Percentiles rank a stretch among this genome's conserved stretches.
These are phyloP conservation scores for Tipula lateralis DNA, from an alignment of 2,888 invertebrate species.

Conservation along the genomic window DNA sequence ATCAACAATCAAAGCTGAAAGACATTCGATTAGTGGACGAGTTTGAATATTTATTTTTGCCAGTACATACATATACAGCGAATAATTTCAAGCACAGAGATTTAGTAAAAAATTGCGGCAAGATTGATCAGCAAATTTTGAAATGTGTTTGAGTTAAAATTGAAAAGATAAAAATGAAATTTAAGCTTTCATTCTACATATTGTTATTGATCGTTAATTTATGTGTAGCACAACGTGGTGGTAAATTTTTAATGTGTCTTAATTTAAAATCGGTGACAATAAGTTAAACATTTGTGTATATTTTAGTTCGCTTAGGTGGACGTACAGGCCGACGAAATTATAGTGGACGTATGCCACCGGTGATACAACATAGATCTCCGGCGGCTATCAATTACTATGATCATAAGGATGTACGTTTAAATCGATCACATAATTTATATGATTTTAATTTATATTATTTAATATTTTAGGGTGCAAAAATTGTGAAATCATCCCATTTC, in stretches of 20 bases:
- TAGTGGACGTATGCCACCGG: constrained; percentile 47
- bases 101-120: neutral
- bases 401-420: constrained; percentile 69
- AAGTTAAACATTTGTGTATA: neutral
- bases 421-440: neutral
- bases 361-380: constrained; percentile 70
- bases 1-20: neutral
- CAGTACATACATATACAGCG: neutral
- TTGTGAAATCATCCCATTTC: constrained; percentile 82
- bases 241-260: neutral
- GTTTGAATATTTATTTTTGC: neutral
- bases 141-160: neutral
- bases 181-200: neutral
- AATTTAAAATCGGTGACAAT: neutral
- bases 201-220: neutral
- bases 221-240: constrained; percentile 7
- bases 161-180: constrained; percentile 28
- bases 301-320: constrained; percentile 20
- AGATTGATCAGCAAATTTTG: neutral
- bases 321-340: constrained; percentile 41
- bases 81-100: neutral
- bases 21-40: neutral
- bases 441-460: neutral
- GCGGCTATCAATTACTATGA: constrained; percentile 88
- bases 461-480: constrained; percentile 74